Evolutionary conservation across 2,113 vertebrate genomes (phyloP), one percentile per base, ranked within the genome.

Genomic region (Psilopogon haemacephalus): DNA sequence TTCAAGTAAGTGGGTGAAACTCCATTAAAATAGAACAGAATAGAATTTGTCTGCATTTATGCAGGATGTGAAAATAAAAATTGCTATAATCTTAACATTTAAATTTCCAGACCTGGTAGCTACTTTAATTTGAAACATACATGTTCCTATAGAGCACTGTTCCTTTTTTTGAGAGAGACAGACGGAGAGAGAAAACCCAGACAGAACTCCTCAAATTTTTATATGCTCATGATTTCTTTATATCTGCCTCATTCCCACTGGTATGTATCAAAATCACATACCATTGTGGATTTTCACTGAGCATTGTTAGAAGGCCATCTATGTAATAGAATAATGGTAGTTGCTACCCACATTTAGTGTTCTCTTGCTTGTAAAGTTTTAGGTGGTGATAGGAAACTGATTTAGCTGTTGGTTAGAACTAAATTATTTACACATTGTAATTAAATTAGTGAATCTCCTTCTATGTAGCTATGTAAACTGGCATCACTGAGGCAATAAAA

Each of bases 1-100:
- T 90, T 84, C 77, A 84, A 62, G 42, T 67, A 93, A 88, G 84
- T 93, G 77, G 59, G 67, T 95, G 81, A 90, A 89, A 90, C 50
- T 72, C 80, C 54, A 86, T 13, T 87, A 59, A 95, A 92, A 90
- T 76, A 84, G 42, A 94, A 60, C 48, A 88, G 48, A 75, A 77
- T 55, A 91, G 26, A 91, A 90, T 92, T 90, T 81, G 30, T 87
- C 46, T 56, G 80, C 35, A n/a, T 74, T 76, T 89, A 86, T 72
- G 56, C 40, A 81, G 84, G 24, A 92, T n/a, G 38, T 44, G 33
- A 92, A 92, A 94, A 92, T 81, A 44, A 86, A 94, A 81, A 64
- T 40, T 48, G 13, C 24, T 90, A 88, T 90, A 58, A 77, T 64
- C 16, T 86, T 84, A 93, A 70, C 50, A 65, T 70, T 71, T 86